phyloP scores from a whole-genome alignment of 1,140 invertebrate species.

The Gryon sp. region DNA sequence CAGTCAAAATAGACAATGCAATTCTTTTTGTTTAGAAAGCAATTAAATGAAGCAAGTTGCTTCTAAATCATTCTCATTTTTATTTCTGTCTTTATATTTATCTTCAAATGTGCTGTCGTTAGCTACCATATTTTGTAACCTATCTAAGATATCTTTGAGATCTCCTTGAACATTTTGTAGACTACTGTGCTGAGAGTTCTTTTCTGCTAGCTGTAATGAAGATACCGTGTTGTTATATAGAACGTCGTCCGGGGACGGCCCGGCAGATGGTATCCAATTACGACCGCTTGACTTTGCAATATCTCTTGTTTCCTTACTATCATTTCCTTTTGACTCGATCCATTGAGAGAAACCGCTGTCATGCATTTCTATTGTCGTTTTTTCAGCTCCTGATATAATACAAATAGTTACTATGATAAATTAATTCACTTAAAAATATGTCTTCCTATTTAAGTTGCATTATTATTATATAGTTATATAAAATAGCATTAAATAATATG shows the following conservation, averaged over 20 bases:
- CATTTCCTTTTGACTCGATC: conserved; percentile 69
- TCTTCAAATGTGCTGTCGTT: conserved; percentile 77
- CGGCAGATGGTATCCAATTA: conserved; percentile 59
- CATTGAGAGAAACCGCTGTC: conserved; percentile 77
- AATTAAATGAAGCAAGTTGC: conserved; percentile 52
- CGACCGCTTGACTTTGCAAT: conserved; percentile 55
- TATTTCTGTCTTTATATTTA: conserved; percentile 56
- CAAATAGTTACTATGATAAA: background rate
- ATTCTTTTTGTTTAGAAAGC: background rate
- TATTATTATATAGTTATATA: too few relatives aligned
- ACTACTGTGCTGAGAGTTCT: conserved; percentile 76
- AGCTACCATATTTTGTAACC: conserved; percentile 80
- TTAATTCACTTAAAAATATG: too few relatives aligned
- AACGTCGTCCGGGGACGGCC: conserved; percentile 66
- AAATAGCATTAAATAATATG: too few relatives aligned
- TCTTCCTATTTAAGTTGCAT: too few relatives aligned
- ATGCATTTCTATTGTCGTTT: conserved; percentile 64
- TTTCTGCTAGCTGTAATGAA: conserved; percentile 74
- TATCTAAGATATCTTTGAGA: conserved; percentile 79
- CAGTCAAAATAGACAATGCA: too few relatives aligned
- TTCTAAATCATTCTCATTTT: conserved; percentile 39
- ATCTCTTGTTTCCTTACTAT: conserved; percentile 66
- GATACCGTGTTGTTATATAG: conserved; percentile 75
- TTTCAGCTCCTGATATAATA: conserved; percentile 66
- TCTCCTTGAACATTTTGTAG: conserved; percentile 80